phyloP scores from a whole-genome alignment of 2,888 invertebrate genomes.

The Eristalis pertinax region DNA sequence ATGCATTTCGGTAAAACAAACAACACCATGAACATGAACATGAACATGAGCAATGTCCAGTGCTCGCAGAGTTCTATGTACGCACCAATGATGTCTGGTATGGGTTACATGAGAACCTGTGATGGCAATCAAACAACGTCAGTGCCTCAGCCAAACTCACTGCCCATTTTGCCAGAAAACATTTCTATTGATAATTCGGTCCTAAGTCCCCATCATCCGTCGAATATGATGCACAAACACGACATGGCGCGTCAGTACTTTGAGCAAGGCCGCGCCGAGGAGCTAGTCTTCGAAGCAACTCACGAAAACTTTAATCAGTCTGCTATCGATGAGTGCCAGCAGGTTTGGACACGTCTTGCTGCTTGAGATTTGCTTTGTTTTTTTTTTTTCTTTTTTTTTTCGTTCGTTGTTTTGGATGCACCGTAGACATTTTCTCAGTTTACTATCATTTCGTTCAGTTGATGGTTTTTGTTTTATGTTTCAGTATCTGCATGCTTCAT shows the following conservation, averaged over 20 bases:
- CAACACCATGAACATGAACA: not conserved
- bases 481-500: too few species aligned
- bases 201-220: slow-evolving; percentile 7
- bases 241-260: slow-evolving; percentile 35
- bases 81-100: slow-evolving; percentile 75
- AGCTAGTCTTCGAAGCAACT: slow-evolving; percentile 1
- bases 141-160: slow-evolving; percentile 63
- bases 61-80: slow-evolving; percentile 73
- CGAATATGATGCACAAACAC: slow-evolving; percentile 36
- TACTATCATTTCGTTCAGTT: not conserved
- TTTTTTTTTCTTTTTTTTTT: slow-evolving; percentile 4
- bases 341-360: slow-evolving; percentile 51
- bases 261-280: slow-evolving; percentile 17
- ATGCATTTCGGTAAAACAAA: slow-evolving; percentile 31
- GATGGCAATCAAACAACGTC: slow-evolving; percentile 59
- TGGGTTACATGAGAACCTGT: slow-evolving; percentile 45
- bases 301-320: slow-evolving; percentile 47
- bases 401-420: not conserved
- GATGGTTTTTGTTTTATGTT: not conserved
- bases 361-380: slow-evolving; percentile 8
- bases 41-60: slow-evolving; percentile 21
- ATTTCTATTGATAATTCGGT: slow-evolving; percentile 40
- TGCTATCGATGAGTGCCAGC: slow-evolving; percentile 52
- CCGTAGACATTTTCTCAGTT: not conserved
- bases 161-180: slow-evolving; percentile 60